A percentile compares a stretch with the other conserved stretches of the same genome.
These are phyloP conservation scores for Hydractinia echinata DNA, from an alignment of 30 jellyfish, hydroid and myxozoan genomes.

Conservation along the genomic window DNA sequence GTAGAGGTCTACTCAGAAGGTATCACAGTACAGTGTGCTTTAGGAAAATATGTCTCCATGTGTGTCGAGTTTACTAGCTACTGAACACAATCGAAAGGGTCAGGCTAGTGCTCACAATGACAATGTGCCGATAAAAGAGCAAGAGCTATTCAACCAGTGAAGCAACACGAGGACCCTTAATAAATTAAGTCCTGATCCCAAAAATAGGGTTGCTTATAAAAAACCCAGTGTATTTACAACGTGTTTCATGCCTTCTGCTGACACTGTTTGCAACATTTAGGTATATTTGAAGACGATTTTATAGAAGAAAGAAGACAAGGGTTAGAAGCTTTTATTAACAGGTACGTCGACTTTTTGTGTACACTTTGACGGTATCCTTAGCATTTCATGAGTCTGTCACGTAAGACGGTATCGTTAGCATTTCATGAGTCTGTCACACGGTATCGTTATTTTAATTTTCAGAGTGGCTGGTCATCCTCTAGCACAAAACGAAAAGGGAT, in stretches of 20 bases:
- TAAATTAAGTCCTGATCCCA: too few relatives aligned
- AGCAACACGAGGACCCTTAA: too few relatives aligned
- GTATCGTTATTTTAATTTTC: background rate
- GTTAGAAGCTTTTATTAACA: conserved; percentile 92
- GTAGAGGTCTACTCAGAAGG: too few relatives aligned
- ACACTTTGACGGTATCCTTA: background rate
- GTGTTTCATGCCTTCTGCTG: too few relatives aligned
- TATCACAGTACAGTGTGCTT: too few relatives aligned
- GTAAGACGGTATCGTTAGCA: background rate
- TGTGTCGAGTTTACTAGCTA: too few relatives aligned
- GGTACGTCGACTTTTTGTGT: conserved; percentile 23
- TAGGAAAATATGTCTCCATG: too few relatives aligned
- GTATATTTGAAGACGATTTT: conserved; percentile 96
- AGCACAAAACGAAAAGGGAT: conserved; percentile 92
- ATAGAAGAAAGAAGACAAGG: conserved; percentile 99
- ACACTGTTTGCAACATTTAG: conserved; percentile 20
- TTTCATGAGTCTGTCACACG: background rate
- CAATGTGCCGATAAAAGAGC: background rate
- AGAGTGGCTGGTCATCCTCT: conserved; percentile 98
- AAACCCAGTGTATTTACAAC: too few relatives aligned
- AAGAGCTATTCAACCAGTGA: too few relatives aligned
- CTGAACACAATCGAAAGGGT: too few relatives aligned
- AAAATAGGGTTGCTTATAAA: too few relatives aligned
- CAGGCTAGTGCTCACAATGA: too few relatives aligned
- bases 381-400: background rate